Conservation (phyloP, 2,797 vertebrate species). For the Setipinna tenuifilis region DNA sequence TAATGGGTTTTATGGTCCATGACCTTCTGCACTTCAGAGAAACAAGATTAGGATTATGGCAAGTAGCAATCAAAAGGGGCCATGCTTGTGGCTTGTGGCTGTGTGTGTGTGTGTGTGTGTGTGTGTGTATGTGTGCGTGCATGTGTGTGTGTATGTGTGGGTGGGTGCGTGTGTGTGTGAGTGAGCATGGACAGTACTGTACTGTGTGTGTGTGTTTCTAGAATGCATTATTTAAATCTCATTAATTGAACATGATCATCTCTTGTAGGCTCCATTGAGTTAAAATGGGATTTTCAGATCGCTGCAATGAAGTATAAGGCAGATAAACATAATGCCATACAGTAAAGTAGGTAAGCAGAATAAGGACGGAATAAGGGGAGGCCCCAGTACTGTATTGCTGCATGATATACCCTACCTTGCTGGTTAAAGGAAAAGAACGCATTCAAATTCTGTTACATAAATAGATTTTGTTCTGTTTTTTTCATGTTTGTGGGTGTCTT, state of each 20-base stretch:
- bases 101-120: not conserved
- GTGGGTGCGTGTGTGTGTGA: slow-evolving; percentile 9
- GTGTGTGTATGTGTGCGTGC: not conserved
- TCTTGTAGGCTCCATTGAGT: not conserved
- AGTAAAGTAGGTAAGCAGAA: not conserved
- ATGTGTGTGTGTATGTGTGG: slow-evolving; percentile 1
- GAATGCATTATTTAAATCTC: slow-evolving; percentile 28
- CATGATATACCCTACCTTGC: not conserved
- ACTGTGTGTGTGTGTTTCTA: slow-evolving; percentile 20
- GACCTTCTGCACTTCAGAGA: slow-evolving; percentile 33
- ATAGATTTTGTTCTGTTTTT: not conserved
- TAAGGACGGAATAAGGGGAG: not conserved
- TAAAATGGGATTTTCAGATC: slow-evolving; percentile 8
- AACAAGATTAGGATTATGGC: slow-evolving; percentile 53
- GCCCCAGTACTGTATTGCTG: not conserved
- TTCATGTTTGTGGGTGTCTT: slow-evolving; percentile 24
- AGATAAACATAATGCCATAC: not conserved
- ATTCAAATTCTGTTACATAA: slow-evolving; percentile 38
- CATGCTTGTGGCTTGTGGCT: not conserved
- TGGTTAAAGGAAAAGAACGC: not conserved
- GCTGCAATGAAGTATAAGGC: not conserved
- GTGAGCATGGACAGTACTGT: slow-evolving; percentile 26
- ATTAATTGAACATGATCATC: slow-evolving; percentile 36
- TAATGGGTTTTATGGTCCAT: slow-evolving; percentile 32
- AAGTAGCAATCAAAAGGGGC: not conserved